Conservation (phyloP, 2,113 vertebrate genomes). For the Lophura nycthemera region DNA sequence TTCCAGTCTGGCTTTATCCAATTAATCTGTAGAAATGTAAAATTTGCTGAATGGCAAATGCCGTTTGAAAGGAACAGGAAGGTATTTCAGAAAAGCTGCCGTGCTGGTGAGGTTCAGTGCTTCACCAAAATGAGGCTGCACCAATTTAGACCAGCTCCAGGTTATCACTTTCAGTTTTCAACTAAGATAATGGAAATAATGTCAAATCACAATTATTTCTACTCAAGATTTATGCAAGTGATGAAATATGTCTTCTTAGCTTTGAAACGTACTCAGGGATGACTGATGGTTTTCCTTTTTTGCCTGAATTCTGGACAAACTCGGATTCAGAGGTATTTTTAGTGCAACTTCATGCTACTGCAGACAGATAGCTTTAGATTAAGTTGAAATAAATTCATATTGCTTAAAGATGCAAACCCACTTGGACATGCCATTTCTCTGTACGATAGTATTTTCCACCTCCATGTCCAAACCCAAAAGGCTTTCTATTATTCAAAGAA, state of each 20-base stretch:
- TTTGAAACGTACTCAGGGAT: not conserved
- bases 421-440: not conserved
- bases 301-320: not conserved
- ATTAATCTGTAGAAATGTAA: slow-evolving; percentile 18
- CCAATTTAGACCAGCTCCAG: not conserved
- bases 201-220: not conserved
- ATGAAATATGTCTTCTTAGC: not conserved
- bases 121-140: not conserved
- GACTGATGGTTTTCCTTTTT: not conserved
- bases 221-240: not conserved
- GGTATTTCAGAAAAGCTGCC: not conserved
- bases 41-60: not conserved
- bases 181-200: not conserved
- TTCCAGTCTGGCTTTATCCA: slow-evolving; percentile 28
- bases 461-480: not conserved
- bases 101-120: not conserved
- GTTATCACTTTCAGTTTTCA: not conserved
- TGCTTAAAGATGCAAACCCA: not conserved
- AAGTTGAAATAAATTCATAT: not conserved
- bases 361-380: not conserved
- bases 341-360: not conserved
- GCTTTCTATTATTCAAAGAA: not conserved
- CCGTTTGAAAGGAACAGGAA: not conserved
- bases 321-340: not conserved
- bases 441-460: not conserved